phyloP scores from a whole-genome alignment of 2,888 invertebrate species.

The Limnephilus auricula region DNA sequence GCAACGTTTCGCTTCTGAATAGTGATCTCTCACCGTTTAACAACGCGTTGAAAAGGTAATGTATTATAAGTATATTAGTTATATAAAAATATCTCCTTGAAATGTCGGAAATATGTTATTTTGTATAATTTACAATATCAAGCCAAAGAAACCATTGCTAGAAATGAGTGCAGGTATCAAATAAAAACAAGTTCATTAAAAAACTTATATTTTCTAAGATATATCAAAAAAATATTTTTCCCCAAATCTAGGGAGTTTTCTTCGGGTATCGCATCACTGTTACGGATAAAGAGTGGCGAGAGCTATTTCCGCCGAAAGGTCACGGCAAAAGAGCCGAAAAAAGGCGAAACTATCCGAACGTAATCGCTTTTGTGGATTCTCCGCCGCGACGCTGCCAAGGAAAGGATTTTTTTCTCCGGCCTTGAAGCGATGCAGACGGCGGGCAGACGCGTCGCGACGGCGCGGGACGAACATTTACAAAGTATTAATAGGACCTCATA shows the following conservation, averaged over 20 bases:
- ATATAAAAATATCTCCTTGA: background rate
- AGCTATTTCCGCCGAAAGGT: slow-evolving; percentile 20
- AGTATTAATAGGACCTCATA: slow-evolving; percentile 13
- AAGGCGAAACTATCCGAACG: slow-evolving; percentile 28
- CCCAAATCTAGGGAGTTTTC: background rate
- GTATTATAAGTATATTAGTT: too few relatives aligned
- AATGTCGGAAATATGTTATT: too few relatives aligned
- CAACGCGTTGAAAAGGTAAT: too few relatives aligned
- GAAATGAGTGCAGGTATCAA: background rate
- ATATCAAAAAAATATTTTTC: background rate
- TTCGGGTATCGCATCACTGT: background rate
- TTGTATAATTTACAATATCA: too few relatives aligned
- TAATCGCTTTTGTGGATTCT: background rate
- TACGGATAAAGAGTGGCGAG: background rate
- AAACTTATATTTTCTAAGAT: too few relatives aligned
- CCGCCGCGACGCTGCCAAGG: slow-evolving; percentile 40
- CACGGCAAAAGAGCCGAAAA: slow-evolving; percentile 22
- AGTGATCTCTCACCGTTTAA: too few relatives aligned
- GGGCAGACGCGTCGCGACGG: slow-evolving; percentile 26
- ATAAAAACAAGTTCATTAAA: background rate
- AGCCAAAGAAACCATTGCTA: background rate
- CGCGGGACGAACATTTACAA: background rate
- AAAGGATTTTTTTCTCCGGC: slow-evolving; percentile 27
- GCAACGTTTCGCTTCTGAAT: background rate
- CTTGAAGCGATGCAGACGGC: slow-evolving; percentile 45